Conservation (phyloP, 2,888 invertebrate genomes). For the Cantharis nigra region DNA sequence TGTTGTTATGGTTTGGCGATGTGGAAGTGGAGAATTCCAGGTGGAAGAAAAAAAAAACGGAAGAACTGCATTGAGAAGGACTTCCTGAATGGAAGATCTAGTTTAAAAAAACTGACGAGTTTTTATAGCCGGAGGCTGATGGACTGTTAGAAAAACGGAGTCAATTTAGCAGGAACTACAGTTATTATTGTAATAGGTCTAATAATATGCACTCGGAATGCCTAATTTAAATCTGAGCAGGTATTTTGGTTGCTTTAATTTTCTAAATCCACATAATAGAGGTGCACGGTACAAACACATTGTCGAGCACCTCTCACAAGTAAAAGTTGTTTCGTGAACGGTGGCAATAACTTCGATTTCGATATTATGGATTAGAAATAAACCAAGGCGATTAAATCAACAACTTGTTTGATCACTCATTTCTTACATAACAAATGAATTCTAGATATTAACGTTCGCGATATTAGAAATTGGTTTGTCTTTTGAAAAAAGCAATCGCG, state of each 20-base stretch:
- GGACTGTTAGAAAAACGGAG: background rate
- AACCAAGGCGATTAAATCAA: background rate
- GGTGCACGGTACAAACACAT: background rate
- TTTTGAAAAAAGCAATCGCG: background rate
- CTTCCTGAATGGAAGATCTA: background rate
- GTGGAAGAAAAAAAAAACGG: no score
- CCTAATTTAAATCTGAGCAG: background rate
- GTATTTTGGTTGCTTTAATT: background rate
- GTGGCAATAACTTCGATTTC: constrained; percentile 16
- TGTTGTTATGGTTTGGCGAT: no score
- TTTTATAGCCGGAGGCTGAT: background rate
- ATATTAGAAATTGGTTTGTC: background rate
- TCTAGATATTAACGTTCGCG: background rate
- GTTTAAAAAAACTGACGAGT: background rate
- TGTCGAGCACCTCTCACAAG: constrained; percentile 25
- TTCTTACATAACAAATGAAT: background rate
- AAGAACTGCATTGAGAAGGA: no score
- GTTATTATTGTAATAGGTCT: background rate
- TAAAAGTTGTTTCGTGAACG: constrained; percentile 28
- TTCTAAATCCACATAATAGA: background rate
- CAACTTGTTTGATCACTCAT: background rate
- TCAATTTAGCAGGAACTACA: background rate
- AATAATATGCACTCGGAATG: background rate
- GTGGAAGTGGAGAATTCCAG: no score
- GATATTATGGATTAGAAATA: constrained; percentile 13